A percentile compares a stretch with the other conserved stretches of the same genome.
These are phyloP conservation scores for Chlorodrepanis virens DNA, from an alignment of 2,113 vertebrate species.

Conservation along the genomic window DNA sequence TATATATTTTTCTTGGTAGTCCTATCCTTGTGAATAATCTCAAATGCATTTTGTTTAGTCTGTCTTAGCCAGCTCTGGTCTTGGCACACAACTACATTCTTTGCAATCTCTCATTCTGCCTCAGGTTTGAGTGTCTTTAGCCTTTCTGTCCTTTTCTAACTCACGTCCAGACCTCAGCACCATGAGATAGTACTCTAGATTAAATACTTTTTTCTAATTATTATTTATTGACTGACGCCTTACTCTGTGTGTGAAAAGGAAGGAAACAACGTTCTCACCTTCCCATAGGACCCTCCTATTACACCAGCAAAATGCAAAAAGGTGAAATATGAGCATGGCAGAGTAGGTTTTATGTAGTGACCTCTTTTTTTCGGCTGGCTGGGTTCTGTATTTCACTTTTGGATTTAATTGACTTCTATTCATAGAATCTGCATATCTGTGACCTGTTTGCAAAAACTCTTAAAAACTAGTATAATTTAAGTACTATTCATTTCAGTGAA, in stretches of 20 bases:
- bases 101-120: background rate
- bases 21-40: background rate
- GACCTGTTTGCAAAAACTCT: background rate
- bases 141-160: background rate
- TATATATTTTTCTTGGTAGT: slow-evolving; percentile 5
- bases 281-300: background rate
- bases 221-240: background rate
- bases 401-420: background rate
- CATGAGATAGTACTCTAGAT: background rate
- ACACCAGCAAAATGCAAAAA: background rate
- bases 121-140: background rate
- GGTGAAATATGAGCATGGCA: background rate
- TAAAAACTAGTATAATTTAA: background rate
- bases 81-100: background rate
- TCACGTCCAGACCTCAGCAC: background rate
- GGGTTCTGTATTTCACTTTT: background rate
- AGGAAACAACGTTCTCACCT: background rate
- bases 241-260: background rate
- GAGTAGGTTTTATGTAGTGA: background rate
- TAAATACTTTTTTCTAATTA: background rate
- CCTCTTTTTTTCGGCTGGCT: background rate
- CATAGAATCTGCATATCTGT: background rate
- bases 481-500: background rate
- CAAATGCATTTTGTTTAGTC: background rate
- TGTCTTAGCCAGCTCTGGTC: background rate